phyloP scores from a whole-genome alignment of 2,113 vertebrate genomes.

The Cariama cristata region DNA sequence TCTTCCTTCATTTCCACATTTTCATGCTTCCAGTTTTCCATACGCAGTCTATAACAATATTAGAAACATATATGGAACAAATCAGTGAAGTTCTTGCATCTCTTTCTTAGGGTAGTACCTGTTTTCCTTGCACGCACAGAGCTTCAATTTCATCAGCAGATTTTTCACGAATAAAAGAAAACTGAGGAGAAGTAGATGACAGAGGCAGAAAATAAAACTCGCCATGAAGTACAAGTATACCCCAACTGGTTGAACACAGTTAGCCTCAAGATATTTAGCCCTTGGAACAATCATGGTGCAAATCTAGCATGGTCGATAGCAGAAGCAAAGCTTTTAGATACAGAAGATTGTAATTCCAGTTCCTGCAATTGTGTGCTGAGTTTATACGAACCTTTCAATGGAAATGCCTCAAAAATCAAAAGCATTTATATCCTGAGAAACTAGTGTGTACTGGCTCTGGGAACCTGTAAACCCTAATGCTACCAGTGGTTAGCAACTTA shows the following conservation, averaged over 20 bases:
- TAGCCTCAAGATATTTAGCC: not conserved
- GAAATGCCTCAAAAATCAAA: not conserved
- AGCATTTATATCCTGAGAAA: not conserved
- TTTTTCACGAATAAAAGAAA: not conserved
- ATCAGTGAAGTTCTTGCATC: not conserved
- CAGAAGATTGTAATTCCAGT: not conserved
- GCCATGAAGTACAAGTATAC: not conserved
- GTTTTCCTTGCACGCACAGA: not conserved
- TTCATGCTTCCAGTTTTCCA: not conserved
- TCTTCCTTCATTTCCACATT: not conserved
- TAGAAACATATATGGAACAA: not conserved
- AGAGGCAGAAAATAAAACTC: not conserved
- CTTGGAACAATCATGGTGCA: not conserved
- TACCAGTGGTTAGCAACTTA: not conserved
- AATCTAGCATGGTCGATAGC: not conserved
- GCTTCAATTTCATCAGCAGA: not conserved
- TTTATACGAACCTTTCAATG: not conserved
- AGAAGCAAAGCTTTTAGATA: not conserved
- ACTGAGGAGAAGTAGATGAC: not conserved
- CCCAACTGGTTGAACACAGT: not conserved
- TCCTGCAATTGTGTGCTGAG: not conserved
- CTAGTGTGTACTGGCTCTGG: not conserved
- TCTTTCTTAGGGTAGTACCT: not conserved
- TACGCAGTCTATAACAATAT: not conserved
- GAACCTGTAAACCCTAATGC: not conserved